Evolutionary conservation across 2,888 invertebrate species (phyloP), one percentile per base, ranked within the genome.

Genomic region (Galerucella calmariensis): DNA sequence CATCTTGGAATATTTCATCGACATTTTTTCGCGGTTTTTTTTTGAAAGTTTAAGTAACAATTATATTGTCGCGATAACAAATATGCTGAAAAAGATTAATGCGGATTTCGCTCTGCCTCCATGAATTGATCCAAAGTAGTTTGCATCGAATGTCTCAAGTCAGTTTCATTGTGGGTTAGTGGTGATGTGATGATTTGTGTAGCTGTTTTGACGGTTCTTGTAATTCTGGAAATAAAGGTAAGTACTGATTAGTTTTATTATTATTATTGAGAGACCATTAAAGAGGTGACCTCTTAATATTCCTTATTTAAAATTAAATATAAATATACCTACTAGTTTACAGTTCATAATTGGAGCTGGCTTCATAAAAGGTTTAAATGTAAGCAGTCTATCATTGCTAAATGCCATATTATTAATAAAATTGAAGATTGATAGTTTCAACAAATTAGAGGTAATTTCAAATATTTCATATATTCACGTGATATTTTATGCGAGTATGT

Each of bases 61-160:
- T 76, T 65, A 68, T 74, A 72, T 74, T 77, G 72, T 71, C 74
- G 72, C 35, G 48, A 59, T 59, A 74, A 70, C 46, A 24, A 68
- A 59, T 58, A 16, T 35, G 66, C 9, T 27, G 35, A 58, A 58
- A 65, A 69, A 67, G 14, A 65, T 76, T 81, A 84, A 75, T 88
- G 88, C 72, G 86, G 86, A 82, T 88, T 88, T 82, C 89, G 86
- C 80, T 90, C 90, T 79, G 89, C 89, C 24, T 87, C 81, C 88
- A 90, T 89, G 81, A 90, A 90, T 79, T 89, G 88, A 81, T 90
- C 89, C 80, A 90, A 85, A 72, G 89, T 88, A 75, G 89, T 88
- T 82, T 90, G 89, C 88, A 90, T 89, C 10, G 89, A 88, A 78
- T 90, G 88, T 72, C 87, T 86, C 56, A 89, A 82, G 70, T 89